Conservation (phyloP, 2,113 vertebrate species). For the Strix aluco region DNA sequence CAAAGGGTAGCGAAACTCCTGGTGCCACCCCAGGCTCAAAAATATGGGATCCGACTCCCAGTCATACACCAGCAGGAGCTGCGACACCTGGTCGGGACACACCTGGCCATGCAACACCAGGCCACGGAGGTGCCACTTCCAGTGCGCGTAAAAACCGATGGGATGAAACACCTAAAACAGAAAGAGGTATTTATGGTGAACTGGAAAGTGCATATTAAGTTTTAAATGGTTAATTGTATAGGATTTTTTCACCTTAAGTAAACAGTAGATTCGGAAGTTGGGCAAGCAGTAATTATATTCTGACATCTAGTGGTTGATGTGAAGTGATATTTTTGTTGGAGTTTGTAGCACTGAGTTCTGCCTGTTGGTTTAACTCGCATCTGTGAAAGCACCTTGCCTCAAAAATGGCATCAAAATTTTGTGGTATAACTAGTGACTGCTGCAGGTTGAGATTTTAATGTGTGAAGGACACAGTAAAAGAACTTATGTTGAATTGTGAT, state of each 20-base stretch:
- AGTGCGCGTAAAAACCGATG: conserved; percentile 97
- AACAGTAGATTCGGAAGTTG: not conserved
- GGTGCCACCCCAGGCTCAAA: conserved; percentile 95
- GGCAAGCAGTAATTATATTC: not conserved
- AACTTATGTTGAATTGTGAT: accelerated
- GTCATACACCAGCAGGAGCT: conserved; percentile 94
- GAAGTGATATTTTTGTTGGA: not conserved
- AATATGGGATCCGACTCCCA: conserved; percentile 98
- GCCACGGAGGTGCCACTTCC: conserved; percentile 92
- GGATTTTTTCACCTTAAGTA: not conserved
- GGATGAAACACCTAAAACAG: conserved; percentile 98
- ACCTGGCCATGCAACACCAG: conserved; percentile 93
- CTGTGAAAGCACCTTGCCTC: accelerated
- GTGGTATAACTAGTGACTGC: not conserved
- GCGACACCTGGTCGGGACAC: conserved; percentile 95
- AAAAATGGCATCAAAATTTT: not conserved
- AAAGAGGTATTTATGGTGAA: conserved; percentile 78
- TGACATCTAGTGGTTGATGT: conserved; percentile 35
- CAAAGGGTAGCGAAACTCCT: conserved; percentile 96
- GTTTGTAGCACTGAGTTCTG: not conserved
- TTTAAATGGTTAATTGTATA: not conserved
- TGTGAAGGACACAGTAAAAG: not conserved
- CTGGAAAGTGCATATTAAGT: not conserved
- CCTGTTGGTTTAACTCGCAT: not conserved
- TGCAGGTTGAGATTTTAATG: not conserved